A percentile compares a stretch with the other conserved stretches of the same genome.
These are phyloP conservation scores for Sandelia bainsii DNA, from an alignment of 2,797 vertebrate genomes.

Conservation along the genomic window DNA sequence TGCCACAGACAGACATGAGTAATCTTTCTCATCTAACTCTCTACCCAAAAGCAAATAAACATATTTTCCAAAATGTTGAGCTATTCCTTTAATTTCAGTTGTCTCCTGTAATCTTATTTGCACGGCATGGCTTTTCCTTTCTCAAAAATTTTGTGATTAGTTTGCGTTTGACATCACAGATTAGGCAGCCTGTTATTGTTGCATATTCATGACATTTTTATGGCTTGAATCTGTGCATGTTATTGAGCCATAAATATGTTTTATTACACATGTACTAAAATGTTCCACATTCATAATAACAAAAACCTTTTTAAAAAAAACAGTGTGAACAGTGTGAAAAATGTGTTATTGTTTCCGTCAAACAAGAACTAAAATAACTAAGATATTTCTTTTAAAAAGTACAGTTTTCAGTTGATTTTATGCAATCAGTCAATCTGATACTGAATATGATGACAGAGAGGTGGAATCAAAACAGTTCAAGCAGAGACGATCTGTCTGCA, in stretches of 20 bases:
- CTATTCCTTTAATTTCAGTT: too few relatives aligned
- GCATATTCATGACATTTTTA: constrained; percentile 19
- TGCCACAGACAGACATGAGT: neutral
- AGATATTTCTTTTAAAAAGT: too few relatives aligned
- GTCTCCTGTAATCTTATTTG: neutral
- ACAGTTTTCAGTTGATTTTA: neutral
- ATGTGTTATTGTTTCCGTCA: neutral
- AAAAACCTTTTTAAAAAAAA: neutral
- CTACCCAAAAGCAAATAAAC: neutral
- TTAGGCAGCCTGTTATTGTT: constrained; percentile 5
- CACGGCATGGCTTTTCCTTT: neutral
- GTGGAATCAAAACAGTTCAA: neutral
- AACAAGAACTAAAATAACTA: neutral
- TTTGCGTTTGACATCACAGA: neutral
- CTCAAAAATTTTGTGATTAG: neutral
- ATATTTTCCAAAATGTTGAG: neutral
- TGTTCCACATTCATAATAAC: constrained; percentile 2
- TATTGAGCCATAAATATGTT: constrained; percentile 1
- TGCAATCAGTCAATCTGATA: neutral
- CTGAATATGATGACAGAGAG: neutral
- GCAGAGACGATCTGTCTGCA: neutral
- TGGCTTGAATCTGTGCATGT: neutral
- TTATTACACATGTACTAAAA: constrained; percentile 2
- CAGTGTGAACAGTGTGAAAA: neutral
- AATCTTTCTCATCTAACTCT: neutral